Evolutionary conservation across 2,888 invertebrate genomes (phyloP), one percentile per base, ranked within the genome.

Genomic region (Aleiodes alternator): DNA sequence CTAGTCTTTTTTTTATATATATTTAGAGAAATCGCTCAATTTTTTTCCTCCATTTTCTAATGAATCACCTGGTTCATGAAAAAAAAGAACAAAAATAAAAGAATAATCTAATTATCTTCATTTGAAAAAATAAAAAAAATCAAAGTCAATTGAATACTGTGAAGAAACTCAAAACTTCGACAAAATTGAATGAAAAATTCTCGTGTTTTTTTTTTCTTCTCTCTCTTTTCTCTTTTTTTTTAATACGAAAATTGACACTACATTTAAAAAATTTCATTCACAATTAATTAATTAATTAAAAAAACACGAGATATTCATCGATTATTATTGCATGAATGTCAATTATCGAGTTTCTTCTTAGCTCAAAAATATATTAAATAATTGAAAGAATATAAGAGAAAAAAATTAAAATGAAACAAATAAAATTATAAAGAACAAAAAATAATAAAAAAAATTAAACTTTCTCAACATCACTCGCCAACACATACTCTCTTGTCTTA

Each of bases 21-120:
- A 34, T 34, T 34, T 1, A 23, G 23, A 61, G 14, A 38, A 61
- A 43, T 61, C 7, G 61, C 61, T 43, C 2, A 43, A 43, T 43
- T 43, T 43, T 43, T 43, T 43, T 43, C 7, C 43, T 43, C 9
- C 43, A 43, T 43, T 8, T 43, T 43, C 61, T 61, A 61, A 34
- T 61, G 71, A 56, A 59, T 48, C 43, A 71, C 66, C 38, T 23
- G 51, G 68, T 76, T 51, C 38, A 61, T 66, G 69, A 69, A 73
- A 61, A 48, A 64, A 48, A 69, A 59, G n/a, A 64, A 48, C 56
- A 56, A 69, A 59, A 23, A 64, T 1, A 23, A 1, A 23, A 23
- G 2, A 23, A 23, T 23, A 23, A 71, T 70, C 56, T 23, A 51
- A 51, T 59, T 51, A 70, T 61, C 51, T 23, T 48, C 69, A 69